Conservation (phyloP, 2,888 invertebrate genomes). For the Tenthredo distinguenda region DNA sequence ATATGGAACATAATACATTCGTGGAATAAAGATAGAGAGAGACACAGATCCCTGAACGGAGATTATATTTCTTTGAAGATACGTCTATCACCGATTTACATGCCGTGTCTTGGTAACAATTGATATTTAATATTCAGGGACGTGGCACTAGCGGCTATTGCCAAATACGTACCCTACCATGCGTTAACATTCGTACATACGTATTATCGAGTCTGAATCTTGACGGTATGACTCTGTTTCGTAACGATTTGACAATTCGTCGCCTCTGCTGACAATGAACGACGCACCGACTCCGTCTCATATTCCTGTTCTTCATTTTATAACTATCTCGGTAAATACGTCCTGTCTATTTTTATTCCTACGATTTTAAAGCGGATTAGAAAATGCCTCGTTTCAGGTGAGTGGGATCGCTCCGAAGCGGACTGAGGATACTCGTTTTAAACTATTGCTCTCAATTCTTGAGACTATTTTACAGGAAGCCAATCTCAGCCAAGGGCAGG, state of each 20-base stretch:
- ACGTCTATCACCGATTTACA: conserved; percentile 37
- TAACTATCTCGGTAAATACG: background rate
- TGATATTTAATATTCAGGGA: conserved; percentile 50
- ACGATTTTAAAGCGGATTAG: background rate
- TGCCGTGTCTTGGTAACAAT: conserved; percentile 41
- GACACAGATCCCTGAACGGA: background rate
- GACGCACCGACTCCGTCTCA: background rate
- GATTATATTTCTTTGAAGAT: conserved; percentile 39
- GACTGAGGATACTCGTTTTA: background rate
- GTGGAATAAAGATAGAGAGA: background rate
- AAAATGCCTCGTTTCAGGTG: background rate
- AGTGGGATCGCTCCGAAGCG: background rate
- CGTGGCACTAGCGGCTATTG: conserved; percentile 2
- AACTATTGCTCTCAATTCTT: background rate
- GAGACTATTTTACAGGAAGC: background rate
- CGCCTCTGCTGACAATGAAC: background rate
- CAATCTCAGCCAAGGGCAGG: background rate
- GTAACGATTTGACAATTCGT: conserved; percentile 28
- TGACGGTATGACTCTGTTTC: background rate
- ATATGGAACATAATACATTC: background rate
- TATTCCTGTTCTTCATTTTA: background rate
- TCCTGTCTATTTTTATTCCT: background rate
- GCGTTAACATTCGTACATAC: conserved; percentile 29
- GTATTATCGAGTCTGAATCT: conserved; percentile 8
- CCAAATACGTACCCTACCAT: conserved; percentile 36